These are phyloP conservation scores for Carettochelys insculpta DNA, from an alignment of 2,113 vertebrate species.

Conservation along the genomic window DNA sequence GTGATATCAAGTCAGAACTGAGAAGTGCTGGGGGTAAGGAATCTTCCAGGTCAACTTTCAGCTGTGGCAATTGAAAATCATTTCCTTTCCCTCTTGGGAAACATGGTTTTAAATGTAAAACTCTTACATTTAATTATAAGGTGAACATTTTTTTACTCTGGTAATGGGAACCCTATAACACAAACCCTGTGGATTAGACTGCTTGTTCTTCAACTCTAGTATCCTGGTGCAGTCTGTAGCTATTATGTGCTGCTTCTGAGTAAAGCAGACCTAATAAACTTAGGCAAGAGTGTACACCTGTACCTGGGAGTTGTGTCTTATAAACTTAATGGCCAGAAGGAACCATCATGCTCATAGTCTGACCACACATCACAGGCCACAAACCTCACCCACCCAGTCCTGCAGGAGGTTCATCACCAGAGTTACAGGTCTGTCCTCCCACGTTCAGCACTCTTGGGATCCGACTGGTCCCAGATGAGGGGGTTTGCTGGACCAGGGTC, in stretches of 20 bases:
- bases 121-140: background rate
- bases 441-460: too few species aligned
- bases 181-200: background rate
- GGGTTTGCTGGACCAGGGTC: too few species aligned
- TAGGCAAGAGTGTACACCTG: background rate
- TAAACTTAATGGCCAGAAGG: background rate
- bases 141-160: background rate
- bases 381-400: background rate
- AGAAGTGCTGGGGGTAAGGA: background rate
- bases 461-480: too few species aligned
- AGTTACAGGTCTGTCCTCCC: too few species aligned
- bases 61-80: background rate
- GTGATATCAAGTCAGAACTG: fast-evolving
- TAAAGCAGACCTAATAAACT: background rate
- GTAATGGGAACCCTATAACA: background rate
- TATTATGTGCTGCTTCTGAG: background rate
- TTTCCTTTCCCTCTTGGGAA: background rate
- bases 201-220: background rate
- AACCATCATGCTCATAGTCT: background rate
- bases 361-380: background rate
- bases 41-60: fast-evolving
- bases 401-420: background rate
- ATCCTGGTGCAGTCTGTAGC: background rate
- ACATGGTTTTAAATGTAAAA: background rate
- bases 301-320: background rate